Evolutionary conservation across 2,888 invertebrate genomes (phyloP).

Genomic region (Branchellion lobata): DNA sequence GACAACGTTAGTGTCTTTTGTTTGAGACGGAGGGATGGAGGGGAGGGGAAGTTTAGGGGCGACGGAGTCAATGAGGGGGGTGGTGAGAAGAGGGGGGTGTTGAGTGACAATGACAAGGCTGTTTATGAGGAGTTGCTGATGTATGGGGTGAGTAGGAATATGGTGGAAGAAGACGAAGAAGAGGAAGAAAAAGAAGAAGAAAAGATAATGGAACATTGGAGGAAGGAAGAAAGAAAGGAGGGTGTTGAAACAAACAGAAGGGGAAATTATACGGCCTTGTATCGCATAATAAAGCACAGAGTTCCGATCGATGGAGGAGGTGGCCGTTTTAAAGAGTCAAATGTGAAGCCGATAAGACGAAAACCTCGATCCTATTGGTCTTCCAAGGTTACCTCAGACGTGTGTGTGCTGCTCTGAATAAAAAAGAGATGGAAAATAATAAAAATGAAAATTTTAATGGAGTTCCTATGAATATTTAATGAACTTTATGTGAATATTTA

Average conservation of each 20-base stretch:
- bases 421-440: too few relatives aligned
- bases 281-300: background rate
- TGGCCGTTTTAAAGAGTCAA: background rate
- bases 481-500: too few relatives aligned
- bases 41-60: background rate
- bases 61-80: background rate
- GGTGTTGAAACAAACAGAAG: background rate
- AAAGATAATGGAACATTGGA: too few relatives aligned
- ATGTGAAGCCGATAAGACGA: background rate
- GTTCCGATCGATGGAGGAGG: background rate
- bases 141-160: conserved; percentile 5
- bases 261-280: background rate
- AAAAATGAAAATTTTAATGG: too few relatives aligned
- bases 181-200: too few relatives aligned
- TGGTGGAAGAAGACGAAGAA: background rate
- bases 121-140: background rate
- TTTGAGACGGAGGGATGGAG: background rate
- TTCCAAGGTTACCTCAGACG: too few relatives aligned
- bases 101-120: background rate
- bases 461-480: too few relatives aligned
- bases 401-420: too few relatives aligned
- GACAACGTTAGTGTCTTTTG: background rate
- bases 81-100: background rate
- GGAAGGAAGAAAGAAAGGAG: too few relatives aligned
- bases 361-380: background rate